phyloP scores from a whole-genome alignment of 2,797 vertebrate species.

The Microcaecilia unicolor region DNA sequence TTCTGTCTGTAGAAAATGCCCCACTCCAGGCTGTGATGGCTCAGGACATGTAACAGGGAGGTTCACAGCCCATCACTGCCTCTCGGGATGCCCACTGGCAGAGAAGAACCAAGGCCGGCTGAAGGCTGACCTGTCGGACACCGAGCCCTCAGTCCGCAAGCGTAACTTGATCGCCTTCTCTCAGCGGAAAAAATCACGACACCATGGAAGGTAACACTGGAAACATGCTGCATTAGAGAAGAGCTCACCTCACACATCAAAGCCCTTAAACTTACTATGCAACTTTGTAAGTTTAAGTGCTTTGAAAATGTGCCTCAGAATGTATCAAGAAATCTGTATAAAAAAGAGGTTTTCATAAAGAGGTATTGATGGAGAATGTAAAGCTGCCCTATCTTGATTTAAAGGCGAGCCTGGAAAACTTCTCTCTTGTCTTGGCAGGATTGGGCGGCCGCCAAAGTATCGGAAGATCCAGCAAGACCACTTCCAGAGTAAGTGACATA shows the following conservation, averaged over 20 bases:
- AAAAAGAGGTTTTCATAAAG: too few relatives aligned
- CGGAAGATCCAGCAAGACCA: conserved; percentile 85
- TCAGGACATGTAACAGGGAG: conserved; percentile 93
- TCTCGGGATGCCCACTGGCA: conserved; percentile 90
- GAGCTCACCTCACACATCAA: accelerated
- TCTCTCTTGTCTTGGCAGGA: conserved; percentile 63
- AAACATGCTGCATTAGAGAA: background rate
- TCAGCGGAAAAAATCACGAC: conserved; percentile 85
- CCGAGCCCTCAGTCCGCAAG: conserved; percentile 66
- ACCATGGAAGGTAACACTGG: conserved; percentile 85
- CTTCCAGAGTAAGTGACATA: conserved; percentile 74
- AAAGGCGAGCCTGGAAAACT: too few relatives aligned
- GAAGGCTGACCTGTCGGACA: conserved; percentile 81
- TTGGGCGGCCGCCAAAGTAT: conserved; percentile 92
- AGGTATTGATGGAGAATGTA: too few relatives aligned
- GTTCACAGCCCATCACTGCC: conserved; percentile 95
- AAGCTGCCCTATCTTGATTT: too few relatives aligned
- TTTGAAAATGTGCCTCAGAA: too few relatives aligned
- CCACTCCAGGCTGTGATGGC: conserved; percentile 92
- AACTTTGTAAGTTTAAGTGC: too few relatives aligned
- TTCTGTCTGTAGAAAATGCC: conserved; percentile 93
- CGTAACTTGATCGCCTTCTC: conserved; percentile 77
- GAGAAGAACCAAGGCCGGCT: conserved; percentile 90
- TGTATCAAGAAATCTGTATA: too few relatives aligned
- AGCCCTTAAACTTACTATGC: too few relatives aligned